phyloP scores from a whole-genome alignment of 2,113 vertebrate species.

The Vombatus ursinus region DNA sequence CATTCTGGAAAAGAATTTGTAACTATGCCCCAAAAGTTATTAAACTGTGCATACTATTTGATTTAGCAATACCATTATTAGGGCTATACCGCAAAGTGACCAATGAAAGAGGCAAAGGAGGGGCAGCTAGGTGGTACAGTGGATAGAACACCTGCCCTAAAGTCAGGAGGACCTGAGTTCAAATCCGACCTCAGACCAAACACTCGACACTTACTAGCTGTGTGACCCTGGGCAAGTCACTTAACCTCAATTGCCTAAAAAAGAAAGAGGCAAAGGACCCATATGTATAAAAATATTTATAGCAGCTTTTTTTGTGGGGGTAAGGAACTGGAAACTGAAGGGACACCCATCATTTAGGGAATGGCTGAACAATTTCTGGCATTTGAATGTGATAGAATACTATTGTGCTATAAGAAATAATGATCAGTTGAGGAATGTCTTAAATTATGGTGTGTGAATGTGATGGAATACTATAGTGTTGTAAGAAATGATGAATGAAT shows the following conservation, averaged over 20 bases:
- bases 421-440: background rate
- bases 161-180: no score
- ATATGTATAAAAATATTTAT: no score
- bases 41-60: background rate
- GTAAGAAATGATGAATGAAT: background rate
- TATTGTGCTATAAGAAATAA: background rate
- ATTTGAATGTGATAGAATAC: background rate
- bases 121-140: no score
- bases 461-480: background rate
- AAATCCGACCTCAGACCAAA: no score
- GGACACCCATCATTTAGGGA: background rate
- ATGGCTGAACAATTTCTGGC: background rate
- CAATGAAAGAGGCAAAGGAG: no score
- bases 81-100: no score
- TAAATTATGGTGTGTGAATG: background rate
- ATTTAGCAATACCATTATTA: background rate
- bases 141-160: no score
- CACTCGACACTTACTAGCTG: no score
- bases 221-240: no score
- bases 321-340: background rate
- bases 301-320: background rate
- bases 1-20: background rate
- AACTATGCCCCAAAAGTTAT: background rate
- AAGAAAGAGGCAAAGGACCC: no score
- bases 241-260: no score